A percentile compares a stretch with the other conserved stretches of the same genome.
Evolutionary conservation across 1,140 invertebrate genomes (phyloP).

Genomic region (Formica selysi): DNA sequence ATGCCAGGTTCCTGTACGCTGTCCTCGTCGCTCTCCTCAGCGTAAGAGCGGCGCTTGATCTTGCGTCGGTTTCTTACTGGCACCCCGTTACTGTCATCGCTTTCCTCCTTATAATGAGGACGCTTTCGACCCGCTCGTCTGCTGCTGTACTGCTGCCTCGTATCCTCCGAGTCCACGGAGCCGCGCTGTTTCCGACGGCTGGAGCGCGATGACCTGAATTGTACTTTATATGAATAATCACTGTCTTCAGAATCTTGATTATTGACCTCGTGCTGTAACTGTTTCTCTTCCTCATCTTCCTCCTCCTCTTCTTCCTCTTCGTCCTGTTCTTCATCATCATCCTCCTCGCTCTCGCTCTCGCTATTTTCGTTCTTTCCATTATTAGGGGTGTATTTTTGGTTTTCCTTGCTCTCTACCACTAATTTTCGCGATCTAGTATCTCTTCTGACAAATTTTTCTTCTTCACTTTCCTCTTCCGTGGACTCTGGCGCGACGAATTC

Average conservation of each 20-base stretch:
- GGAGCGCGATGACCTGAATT: constrained; percentile 58
- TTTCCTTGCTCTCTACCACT: constrained; percentile 42
- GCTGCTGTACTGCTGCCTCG: background rate
- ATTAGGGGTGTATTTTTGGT: constrained; percentile 23
- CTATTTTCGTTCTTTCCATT: constrained; percentile 47
- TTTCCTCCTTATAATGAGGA: constrained; percentile 89
- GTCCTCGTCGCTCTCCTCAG: constrained; percentile 82
- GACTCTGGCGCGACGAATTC: constrained; percentile 44
- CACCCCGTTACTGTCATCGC: constrained; percentile 80
- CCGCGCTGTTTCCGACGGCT: constrained; percentile 67
- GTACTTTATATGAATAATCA: constrained; percentile 75
- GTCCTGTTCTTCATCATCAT: constrained; percentile 49
- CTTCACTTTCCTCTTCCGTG: constrained; percentile 68
- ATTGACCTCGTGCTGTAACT: constrained; percentile 9
- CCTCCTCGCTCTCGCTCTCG: constrained; percentile 61
- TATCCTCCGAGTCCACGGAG: constrained; percentile 35
- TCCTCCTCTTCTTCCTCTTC: constrained; percentile 52
- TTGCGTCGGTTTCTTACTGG: constrained; percentile 81
- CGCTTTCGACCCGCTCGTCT: constrained; percentile 83
- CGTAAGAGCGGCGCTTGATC: constrained; percentile 82
- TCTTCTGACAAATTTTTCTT: constrained; percentile 69
- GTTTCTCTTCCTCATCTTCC: constrained; percentile 63
- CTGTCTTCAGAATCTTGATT: constrained; percentile 74
- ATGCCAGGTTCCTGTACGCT: constrained; percentile 84
- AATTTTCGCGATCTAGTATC: constrained; percentile 71